phyloP scores from a whole-genome alignment of 2,797 vertebrate genomes.

The Sternarchorhynchus goeldii region DNA sequence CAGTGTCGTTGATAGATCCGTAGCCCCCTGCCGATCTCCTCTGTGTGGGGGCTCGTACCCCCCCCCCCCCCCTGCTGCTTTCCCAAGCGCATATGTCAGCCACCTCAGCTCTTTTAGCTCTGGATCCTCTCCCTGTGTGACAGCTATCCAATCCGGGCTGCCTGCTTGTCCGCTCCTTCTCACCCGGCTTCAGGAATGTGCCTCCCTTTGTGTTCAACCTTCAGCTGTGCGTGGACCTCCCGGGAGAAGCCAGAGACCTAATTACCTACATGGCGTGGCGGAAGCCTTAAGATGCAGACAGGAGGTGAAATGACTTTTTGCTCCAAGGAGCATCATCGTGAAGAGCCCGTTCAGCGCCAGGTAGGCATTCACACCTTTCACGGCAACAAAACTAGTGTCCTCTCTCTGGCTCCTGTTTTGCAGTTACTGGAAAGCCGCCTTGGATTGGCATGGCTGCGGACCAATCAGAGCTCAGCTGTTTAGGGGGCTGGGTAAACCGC shows the following conservation, averaged over 20 bases:
- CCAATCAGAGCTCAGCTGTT: constrained; percentile 61
- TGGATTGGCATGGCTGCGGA: constrained; percentile 48
- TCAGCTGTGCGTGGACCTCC: constrained; percentile 60
- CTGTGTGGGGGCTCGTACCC: constrained; percentile 54
- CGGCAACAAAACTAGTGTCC: constrained; percentile 51
- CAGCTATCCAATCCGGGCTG: constrained; percentile 49
- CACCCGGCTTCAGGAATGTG: constrained; percentile 43
- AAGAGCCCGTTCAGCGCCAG: constrained; percentile 29
- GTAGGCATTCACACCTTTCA: constrained; percentile 32
- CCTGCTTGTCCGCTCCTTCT: constrained; percentile 54
- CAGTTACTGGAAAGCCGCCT: constrained; percentile 60
- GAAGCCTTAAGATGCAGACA: constrained; percentile 22
- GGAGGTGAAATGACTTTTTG: constrained; percentile 4
- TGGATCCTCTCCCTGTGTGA: constrained; percentile 23
- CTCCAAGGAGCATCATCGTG: constrained; percentile 55
- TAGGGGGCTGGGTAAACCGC: constrained; percentile 69
- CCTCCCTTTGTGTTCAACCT: constrained; percentile 64
- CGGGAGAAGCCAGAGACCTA: constrained; percentile 55
- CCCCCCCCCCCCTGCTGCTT: constrained; percentile 36
- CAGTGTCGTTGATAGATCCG: constrained; percentile 50
- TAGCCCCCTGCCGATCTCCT: constrained; percentile 43
- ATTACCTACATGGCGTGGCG: constrained; percentile 36
- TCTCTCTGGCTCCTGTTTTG: constrained; percentile 59
- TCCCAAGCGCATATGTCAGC: constrained; percentile 46
- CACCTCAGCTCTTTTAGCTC: constrained; percentile 39